A percentile compares a stretch with the other conserved stretches of the same genome.
phyloP scores from a whole-genome alignment of 92 coral and sea anemone genomes.

The Scolanthus callimorphus region DNA sequence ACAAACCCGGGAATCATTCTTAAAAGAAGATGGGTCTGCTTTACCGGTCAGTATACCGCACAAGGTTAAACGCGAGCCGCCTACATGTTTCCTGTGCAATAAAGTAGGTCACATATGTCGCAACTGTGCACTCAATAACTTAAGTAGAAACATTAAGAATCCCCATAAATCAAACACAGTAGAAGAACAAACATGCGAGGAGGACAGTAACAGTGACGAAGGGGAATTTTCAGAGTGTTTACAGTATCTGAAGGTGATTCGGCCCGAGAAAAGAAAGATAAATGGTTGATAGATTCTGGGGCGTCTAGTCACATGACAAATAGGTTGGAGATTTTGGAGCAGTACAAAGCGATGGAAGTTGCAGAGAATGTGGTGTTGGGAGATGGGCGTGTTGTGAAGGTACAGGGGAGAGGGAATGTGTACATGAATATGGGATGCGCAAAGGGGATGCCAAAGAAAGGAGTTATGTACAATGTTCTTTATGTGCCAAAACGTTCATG shows the following conservation, averaged over 20 bases:
- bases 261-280: too few relatives aligned
- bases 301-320: conserved; percentile 50
- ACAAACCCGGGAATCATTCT: conserved; percentile 8
- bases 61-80: conserved; percentile 16
- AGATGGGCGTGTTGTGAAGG: conserved; percentile 54
- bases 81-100: conserved; percentile 34
- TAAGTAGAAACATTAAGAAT: too few relatives aligned
- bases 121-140: too few relatives aligned
- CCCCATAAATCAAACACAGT: too few relatives aligned
- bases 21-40: conserved; percentile 44
- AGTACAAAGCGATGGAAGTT: conserved; percentile 26
- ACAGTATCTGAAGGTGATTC: conserved; percentile 14
- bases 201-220: too few relatives aligned
- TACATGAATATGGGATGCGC: conserved; percentile 43
- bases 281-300: conserved; percentile 45
- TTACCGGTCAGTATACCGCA: conserved; percentile 20
- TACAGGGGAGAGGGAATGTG: conserved; percentile 43
- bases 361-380: conserved; percentile 51
- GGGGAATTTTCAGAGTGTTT: too few relatives aligned
- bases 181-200: too few relatives aligned
- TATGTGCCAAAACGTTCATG: conserved; percentile 49
- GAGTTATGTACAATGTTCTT: conserved; percentile 44
- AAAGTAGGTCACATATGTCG: conserved; percentile 41
- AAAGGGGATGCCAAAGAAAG: conserved; percentile 25
- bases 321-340: conserved; percentile 25